Evolutionary conservation across 2,797 vertebrate species (phyloP).

Genomic region (Trematocara caparti): DNA sequence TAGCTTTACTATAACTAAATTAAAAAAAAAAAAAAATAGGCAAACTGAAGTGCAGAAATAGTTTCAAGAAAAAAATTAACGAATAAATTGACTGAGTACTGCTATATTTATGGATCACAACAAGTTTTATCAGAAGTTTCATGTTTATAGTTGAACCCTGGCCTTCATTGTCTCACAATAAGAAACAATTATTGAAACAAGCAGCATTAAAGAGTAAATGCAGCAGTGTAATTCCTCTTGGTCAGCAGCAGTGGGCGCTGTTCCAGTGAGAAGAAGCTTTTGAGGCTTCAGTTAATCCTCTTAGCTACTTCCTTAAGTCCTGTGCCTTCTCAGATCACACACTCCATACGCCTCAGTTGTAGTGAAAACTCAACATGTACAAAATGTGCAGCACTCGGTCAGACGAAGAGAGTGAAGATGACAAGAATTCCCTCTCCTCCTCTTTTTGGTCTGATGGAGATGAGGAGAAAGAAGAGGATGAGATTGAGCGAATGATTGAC

Average conservation of each 20-base stretch:
- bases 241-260: constrained; percentile 28
- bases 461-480: not conserved
- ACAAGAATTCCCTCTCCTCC: constrained; percentile 51
- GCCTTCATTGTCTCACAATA: not conserved
- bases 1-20: not conserved
- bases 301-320: constrained; percentile 57
- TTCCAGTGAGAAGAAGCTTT: not conserved
- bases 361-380: constrained; percentile 43
- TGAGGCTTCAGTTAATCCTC: constrained; percentile 65
- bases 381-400: constrained; percentile 27
- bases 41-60: not conserved
- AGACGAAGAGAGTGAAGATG: constrained; percentile 30
- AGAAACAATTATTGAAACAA: not conserved
- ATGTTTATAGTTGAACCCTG: not conserved
- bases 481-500: not conserved
- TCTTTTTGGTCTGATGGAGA: constrained; percentile 74
- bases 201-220: not conserved
- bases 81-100: not conserved
- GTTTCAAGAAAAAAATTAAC: fast-evolving
- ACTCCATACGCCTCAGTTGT: constrained; percentile 6
- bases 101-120: not conserved
- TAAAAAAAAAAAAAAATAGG: not conserved
- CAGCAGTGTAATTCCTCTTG: not conserved
- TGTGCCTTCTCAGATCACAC: constrained; percentile 24
- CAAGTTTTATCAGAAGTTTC: not conserved